Evolutionary conservation across 2,888 invertebrate genomes (phyloP).

Genomic region (Tenthredo mesomela): DNA sequence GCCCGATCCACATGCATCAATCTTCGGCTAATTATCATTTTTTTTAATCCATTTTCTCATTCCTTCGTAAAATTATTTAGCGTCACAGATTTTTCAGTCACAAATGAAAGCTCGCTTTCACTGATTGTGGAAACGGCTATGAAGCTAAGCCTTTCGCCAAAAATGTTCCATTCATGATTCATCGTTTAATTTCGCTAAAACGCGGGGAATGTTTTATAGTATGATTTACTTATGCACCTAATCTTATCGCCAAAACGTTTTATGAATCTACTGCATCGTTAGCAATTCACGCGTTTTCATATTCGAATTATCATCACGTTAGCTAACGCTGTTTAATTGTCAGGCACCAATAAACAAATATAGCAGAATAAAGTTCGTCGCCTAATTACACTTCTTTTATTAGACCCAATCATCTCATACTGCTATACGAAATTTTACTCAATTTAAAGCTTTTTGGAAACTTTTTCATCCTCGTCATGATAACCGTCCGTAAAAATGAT

Average conservation of each 20-base stretch:
- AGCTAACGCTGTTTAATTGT: not conserved
- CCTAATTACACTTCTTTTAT: not conserved
- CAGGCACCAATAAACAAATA: not conserved
- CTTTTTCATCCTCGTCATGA: not conserved
- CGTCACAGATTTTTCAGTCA: not conserved
- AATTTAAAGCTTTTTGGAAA: not conserved
- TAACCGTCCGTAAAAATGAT: not conserved
- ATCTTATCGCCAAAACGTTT: not conserved
- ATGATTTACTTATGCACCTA: slow-evolving; percentile 6
- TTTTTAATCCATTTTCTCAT: not conserved
- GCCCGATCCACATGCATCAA: not conserved
- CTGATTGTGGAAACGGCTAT: not conserved
- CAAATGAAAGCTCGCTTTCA: not conserved
- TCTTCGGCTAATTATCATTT: not conserved
- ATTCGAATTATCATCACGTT: not conserved
- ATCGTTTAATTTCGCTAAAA: slow-evolving; percentile 34
- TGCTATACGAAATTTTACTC: not conserved
- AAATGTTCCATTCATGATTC: slow-evolving; percentile 7
- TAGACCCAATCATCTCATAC: not conserved
- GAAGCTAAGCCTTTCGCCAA: not conserved
- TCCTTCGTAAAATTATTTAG: not conserved
- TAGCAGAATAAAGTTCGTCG: not conserved
- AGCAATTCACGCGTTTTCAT: not conserved
- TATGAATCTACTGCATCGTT: not conserved
- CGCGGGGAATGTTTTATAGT: not conserved